Evolutionary conservation across 2,113 vertebrate genomes (phyloP), one percentile per base, ranked within the genome.

Genomic region (Sylvietta virens): DNA sequence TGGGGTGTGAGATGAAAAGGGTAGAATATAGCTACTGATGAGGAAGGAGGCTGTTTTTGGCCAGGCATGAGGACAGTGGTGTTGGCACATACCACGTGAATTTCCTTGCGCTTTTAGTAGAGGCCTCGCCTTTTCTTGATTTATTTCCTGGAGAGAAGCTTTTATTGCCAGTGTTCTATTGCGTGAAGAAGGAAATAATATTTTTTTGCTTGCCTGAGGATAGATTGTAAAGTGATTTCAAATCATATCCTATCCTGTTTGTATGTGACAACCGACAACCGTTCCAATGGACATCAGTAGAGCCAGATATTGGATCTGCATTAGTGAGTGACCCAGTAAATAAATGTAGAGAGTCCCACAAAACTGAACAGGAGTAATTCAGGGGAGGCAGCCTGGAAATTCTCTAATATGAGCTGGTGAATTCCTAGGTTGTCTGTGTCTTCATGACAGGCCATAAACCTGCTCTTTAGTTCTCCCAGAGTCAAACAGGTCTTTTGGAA

Each of bases 61-160:
- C 53, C 23, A 45, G 44, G 30, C 30, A 2, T 21, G 50, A 88
- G n/a, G 62, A 42, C 5, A 28, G 18, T 56, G 27, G 14, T 33
- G 70, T 57, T 80, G 61, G 53, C 48, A 57, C n/a, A 19, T 42
- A 53, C 5, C 15, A 19, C 31, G 4, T 62, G 7, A 70, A 69
- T 80, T 87, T 76, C 37, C 21, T 21, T 81, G 40, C 45, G 13
- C 56, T 81, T 81, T 64, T 35, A 45, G 27, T 5, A 45, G 53
- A 48, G 45, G 53, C 48, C 77, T 91, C 0, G 0, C 89, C 69
- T 94, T 67, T 90, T 69, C 42, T 10, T 1, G 4, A 1, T 93
- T 76, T 62, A 33, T 94, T 95, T 95, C 91, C 78, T 44, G 70
- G 27, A 80, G 70, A 92, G 91, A 69, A 54, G 47, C 58, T 80